Evolutionary conservation across 2,797 vertebrate genomes (phyloP), one percentile per base, ranked within the genome.

Genomic region (Anguilla anguilla): DNA sequence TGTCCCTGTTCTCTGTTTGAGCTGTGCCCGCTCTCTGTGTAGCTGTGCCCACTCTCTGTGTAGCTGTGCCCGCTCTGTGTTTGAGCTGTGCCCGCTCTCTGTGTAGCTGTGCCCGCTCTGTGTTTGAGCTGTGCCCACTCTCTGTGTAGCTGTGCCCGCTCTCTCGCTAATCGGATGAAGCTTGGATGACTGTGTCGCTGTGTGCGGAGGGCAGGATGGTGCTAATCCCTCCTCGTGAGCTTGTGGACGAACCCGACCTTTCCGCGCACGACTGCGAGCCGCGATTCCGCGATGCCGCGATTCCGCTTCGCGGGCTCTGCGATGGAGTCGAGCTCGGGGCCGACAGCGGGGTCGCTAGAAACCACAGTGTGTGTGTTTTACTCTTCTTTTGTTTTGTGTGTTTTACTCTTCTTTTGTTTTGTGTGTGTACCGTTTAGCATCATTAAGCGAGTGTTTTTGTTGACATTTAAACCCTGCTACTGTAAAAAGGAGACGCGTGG

Each of bases 141-240:
- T 31, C 31, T 31, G 31, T 31, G 0, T 31, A 31, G 31, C 31
- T 31, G 31, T 31, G 31, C 31, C 31, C 0, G 31, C 31, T 31
- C 31, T 31, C 31, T 43, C n/a, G 59, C 83, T 87, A 39, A 55
- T 55, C 25, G 55, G 84, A 84, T 72, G 81, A 69, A 69, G 13
- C 61, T 51, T 15, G 11, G 28, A 87, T 22, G 77, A 46, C 67
- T 55, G 35, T 39, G 49, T 81, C 10, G 13, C 51, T 35, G 13
- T 39, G 84, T 19, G n/a, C 28, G 13, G 49, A 57, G 79, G 82
- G 35, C 31, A 15, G 31, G n/a, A 19, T 25, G 31, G 61, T 39
- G 81, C 61, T 74, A 87, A 72, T 87, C 46, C 82, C 11, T 17
- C 53, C 57, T 83, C n/a, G 35, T 72, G 61, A 67, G 86, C 15